Evolutionary conservation across 2,888 invertebrate species (phyloP).

Genomic region (Diarsia brunnea): DNA sequence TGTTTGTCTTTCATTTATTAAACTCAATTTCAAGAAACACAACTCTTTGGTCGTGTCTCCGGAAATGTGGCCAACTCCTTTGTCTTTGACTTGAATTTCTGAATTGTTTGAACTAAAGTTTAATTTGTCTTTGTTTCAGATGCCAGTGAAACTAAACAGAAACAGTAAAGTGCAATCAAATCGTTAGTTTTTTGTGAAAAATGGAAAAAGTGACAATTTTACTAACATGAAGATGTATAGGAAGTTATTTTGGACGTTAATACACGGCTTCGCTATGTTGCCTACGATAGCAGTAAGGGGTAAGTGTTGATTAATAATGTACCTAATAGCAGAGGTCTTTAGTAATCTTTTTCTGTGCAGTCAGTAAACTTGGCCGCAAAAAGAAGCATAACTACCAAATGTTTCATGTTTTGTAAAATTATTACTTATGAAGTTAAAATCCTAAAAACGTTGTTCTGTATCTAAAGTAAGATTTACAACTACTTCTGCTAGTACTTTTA

Average conservation of each 20-base stretch:
- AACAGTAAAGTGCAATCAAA: constrained; percentile 18
- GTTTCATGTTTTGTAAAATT: background rate
- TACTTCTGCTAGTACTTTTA: background rate
- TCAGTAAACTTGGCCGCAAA: too few relatives aligned
- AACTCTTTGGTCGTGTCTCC: background rate
- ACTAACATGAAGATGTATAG: constrained; percentile 73
- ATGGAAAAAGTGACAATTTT: constrained; percentile 28
- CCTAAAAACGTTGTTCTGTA: background rate
- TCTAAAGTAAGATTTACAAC: too few relatives aligned
- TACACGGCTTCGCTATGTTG: constrained; percentile 75
- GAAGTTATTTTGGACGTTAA: constrained; percentile 72
- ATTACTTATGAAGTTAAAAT: background rate
- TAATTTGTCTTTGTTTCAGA: constrained; percentile 59
- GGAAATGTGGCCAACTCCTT: constrained; percentile 1
- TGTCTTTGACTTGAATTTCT: background rate
- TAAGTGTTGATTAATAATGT: constrained; percentile 57
- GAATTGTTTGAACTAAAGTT: constrained; percentile 1
- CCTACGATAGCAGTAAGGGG: constrained; percentile 77
- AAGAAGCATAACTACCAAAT: background rate
- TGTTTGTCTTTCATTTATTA: background rate
- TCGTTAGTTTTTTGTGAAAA: constrained; percentile 14
- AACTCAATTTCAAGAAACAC: background rate
- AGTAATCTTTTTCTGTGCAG: background rate
- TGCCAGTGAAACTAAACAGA: background rate
- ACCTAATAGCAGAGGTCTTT: background rate